phyloP scores from a whole-genome alignment of 2,797 vertebrate species.

The Clarias platycephalus region DNA sequence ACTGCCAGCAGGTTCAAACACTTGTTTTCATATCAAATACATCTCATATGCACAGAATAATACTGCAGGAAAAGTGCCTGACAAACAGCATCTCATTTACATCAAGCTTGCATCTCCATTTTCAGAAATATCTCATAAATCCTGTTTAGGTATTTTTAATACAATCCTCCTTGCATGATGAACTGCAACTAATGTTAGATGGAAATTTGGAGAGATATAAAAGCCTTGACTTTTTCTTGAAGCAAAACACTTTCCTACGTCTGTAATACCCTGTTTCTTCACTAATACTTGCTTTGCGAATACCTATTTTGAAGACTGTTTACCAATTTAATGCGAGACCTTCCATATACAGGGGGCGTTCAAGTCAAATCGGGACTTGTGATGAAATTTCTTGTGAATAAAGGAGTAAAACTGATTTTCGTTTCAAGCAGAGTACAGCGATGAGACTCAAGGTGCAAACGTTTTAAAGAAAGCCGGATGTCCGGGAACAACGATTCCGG shows the following conservation, averaged over 20 bases:
- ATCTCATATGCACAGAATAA: conserved; percentile 77
- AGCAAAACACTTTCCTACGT: not conserved
- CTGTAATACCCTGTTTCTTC: not conserved
- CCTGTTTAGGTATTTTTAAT: not conserved
- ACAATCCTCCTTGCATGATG: not conserved
- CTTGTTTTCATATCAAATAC: conserved; percentile 76
- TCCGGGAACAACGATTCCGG: no score
- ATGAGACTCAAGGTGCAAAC: no score
- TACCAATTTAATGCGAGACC: not conserved
- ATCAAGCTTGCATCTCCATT: conserved; percentile 51
- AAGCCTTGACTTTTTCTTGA: not conserved
- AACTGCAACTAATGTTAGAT: not conserved
- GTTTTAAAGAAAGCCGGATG: no score
- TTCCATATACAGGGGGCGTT: not conserved
- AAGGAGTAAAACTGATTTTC: no score
- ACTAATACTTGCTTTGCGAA: not conserved
- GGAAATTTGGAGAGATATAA: not conserved
- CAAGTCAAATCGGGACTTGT: no score
- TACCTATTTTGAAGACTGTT: not conserved
- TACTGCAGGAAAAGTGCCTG: conserved; percentile 72
- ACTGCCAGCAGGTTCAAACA: conserved; percentile 77
- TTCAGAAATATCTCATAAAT: not conserved
- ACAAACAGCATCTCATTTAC: conserved; percentile 66
- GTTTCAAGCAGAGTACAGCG: no score
- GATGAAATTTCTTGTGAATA: no score